These are phyloP conservation scores for Zophobas atratus DNA, from an alignment of 1,140 invertebrate genomes.

Conservation along the genomic window DNA sequence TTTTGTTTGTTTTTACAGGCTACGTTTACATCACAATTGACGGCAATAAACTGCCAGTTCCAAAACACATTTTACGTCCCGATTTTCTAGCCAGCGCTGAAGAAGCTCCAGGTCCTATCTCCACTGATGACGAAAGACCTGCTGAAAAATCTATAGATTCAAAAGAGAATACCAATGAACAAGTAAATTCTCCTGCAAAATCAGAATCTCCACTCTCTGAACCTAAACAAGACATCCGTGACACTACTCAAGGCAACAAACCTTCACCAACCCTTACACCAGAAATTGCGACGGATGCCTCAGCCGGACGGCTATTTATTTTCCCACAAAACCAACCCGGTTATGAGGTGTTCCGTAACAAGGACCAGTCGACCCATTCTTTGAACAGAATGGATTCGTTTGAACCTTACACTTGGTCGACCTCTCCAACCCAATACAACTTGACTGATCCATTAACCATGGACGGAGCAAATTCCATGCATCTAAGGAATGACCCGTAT, in stretches of 20 bases:
- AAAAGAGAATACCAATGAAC: background rate
- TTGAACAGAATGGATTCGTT: background rate
- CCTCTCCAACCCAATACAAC: background rate
- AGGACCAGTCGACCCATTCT: background rate
- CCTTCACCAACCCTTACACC: conserved; percentile 36
- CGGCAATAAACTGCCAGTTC: conserved; percentile 51
- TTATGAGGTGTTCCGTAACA: conserved; percentile 58
- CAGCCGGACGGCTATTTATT: conserved; percentile 60
- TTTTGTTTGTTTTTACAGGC: conserved; percentile 13
- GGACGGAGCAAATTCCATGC: background rate
- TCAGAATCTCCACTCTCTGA: background rate
- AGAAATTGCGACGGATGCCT: conserved; percentile 51
- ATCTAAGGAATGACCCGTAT: conserved; percentile 3
- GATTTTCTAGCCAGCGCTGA: conserved; percentile 48
- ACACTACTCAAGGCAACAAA: background rate
- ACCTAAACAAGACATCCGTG: conserved; percentile 6
- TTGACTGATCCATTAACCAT: background rate
- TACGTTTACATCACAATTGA: conserved; percentile 51
- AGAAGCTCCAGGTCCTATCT: conserved; percentile 32
- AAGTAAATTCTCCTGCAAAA: background rate
- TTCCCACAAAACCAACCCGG: conserved; percentile 63
- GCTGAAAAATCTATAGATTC: background rate
- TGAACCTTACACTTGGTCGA: background rate
- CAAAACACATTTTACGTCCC: conserved; percentile 48
- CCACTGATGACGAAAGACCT: conserved; percentile 13